Evolutionary conservation across 2,797 vertebrate genomes (phyloP), one percentile per base, ranked within the genome.

Genomic region (Paratrypauchen microcephalus): DNA sequence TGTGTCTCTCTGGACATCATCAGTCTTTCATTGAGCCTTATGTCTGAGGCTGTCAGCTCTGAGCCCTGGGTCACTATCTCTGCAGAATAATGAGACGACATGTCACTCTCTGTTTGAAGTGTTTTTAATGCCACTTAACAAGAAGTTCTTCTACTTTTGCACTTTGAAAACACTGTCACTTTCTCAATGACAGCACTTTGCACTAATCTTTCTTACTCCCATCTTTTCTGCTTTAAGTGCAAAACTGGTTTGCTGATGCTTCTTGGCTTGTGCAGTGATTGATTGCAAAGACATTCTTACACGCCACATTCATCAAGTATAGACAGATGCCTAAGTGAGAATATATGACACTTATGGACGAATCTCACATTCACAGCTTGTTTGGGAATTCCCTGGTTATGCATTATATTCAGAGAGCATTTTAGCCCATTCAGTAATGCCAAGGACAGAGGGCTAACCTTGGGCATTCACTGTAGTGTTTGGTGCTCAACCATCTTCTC

Each of bases 381-480:
- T 30, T 81, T 74, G 63, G 75, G 69, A 70, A 74, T 83, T 74
- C 81, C 72, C 16, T 65, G 68, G 65, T 78, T 71, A 69, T 64
- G 57, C 59, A 55, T 69, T 70, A 82, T 84, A 90, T 90, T 87
- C 85, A 79, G 62, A 28, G 55, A 50, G 78, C 70, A 80, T 52
- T 45, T 80, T 85, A 75, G 72, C 82, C 84, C 77, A 76, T 85
- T 79, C 73, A 68, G 65, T 48, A 70, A 77, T 75, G 72, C 77
- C 82, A 90, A 89, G 89, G 86, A 83, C 88, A 72, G 72, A 47
- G 70, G 72, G 86, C 80, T 82, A 69, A 88, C 83, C 85, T 87
- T 87, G 70, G 68, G 73, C 71, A 81, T 77, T 78, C 71, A 73
- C 67, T 60, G 52, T 19, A 50, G 47, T 52, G 21, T 6, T n/a